Conservation (phyloP, 2,113 vertebrate genomes). For the Phaethornis superciliosus region DNA sequence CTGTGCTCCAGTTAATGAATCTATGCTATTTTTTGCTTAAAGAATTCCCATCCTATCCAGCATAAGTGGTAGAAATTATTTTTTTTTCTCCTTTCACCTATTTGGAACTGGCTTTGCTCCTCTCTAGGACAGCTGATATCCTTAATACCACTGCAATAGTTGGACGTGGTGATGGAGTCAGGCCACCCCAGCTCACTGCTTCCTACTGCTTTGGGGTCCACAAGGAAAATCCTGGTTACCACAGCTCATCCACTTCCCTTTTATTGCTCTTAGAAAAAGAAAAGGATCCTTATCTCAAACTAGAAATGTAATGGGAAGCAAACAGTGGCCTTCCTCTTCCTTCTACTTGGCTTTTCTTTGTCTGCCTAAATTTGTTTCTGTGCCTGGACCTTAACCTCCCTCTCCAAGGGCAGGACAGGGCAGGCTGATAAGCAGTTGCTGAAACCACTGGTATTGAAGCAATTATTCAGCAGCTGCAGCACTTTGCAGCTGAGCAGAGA, state of each 20-base stretch:
- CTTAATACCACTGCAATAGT: neutral
- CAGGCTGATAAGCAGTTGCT: constrained; percentile 45
- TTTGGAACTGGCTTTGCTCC: neutral
- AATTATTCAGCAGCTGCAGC: constrained; percentile 46
- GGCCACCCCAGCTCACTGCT: neutral
- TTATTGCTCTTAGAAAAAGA: neutral
- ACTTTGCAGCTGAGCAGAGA: constrained; percentile 46
- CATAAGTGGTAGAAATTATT: neutral
- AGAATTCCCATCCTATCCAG: neutral
- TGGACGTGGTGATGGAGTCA: neutral
- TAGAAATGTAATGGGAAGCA: constrained; percentile 28
- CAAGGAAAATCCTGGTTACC: neutral
- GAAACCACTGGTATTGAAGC: constrained; percentile 18
- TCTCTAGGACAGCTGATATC: neutral
- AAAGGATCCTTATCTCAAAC: constrained; percentile 29
- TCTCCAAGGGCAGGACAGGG: constrained; percentile 21
- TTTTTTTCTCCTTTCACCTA: neutral
- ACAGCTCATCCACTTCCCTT: neutral
- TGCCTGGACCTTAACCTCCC: constrained; percentile 44
- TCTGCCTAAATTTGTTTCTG: constrained; percentile 24
- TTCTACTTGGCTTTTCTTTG: constrained; percentile 41
- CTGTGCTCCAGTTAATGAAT: neutral
- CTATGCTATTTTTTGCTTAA: neutral
- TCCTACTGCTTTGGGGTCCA: neutral
- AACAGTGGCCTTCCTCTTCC: constrained; percentile 31